Evolutionary conservation across 2,113 vertebrate genomes (phyloP).

Genomic region (Marmota monax): DNA sequence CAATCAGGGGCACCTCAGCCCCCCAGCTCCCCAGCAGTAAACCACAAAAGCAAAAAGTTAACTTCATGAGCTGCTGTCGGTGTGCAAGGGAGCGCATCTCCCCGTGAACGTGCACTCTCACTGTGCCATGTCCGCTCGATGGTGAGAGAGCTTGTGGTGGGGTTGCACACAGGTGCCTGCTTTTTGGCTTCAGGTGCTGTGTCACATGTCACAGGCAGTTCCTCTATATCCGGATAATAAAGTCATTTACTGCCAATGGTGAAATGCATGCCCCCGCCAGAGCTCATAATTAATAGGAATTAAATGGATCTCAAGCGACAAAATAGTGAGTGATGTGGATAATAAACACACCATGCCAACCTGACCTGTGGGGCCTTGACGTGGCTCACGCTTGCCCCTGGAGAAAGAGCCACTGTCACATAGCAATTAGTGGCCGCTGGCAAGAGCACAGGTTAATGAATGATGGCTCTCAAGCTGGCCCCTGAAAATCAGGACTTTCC

Average conservation of each 20-base stretch:
- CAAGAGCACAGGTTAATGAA: neutral
- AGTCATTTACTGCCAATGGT: neutral
- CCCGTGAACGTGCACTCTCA: neutral
- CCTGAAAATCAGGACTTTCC: too few relatives aligned
- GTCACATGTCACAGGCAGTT: neutral
- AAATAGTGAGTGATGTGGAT: neutral
- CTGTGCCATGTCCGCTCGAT: rapidly evolving
- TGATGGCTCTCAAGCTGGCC: neutral
- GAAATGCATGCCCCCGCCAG: conserved; percentile 37
- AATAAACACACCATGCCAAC: neutral
- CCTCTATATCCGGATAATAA: conserved; percentile 2
- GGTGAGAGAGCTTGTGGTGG: rapidly evolving
- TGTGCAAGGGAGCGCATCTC: neutral
- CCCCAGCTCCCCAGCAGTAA: rapidly evolving
- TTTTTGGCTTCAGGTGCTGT: neutral
- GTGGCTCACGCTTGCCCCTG: rapidly evolving
- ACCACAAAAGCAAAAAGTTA: neutral
- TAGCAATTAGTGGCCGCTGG: too few relatives aligned
- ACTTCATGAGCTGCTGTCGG: rapidly evolving
- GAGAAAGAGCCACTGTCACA: neutral
- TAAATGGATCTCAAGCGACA: conserved; percentile 35
- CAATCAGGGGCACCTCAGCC: neutral
- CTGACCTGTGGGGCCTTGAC: neutral
- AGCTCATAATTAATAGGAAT: conserved; percentile 49
- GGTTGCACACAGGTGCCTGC: neutral